Conservation (phyloP, 2,888 invertebrate species). For the Synergus gifuensis region DNA sequence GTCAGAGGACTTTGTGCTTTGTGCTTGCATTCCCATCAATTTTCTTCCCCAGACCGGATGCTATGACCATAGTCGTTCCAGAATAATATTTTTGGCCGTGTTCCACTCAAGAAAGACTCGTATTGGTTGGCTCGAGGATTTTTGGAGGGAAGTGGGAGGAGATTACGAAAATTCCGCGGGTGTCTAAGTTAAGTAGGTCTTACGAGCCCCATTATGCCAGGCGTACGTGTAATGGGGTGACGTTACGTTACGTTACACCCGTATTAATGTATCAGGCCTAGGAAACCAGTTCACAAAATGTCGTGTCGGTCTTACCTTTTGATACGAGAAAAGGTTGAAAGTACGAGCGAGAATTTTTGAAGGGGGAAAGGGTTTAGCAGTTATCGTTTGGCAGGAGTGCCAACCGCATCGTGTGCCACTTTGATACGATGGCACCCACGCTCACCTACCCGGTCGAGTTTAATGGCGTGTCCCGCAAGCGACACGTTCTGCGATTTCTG, state of each 20-base stretch:
- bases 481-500: conserved; percentile 47
- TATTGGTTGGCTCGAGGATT: not conserved
- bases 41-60: conserved; percentile 46
- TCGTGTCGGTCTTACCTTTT: not conserved
- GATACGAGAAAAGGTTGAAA: conserved; percentile 19
- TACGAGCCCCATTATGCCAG: conserved; percentile 53
- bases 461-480: conserved; percentile 41
- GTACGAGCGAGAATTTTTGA: conserved; percentile 8
- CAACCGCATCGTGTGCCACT: conserved; percentile 64
- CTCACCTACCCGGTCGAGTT: conserved; percentile 13
- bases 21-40: conserved; percentile 47
- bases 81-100: conserved; percentile 57
- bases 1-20: too few relatives aligned
- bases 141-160: not conserved
- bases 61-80: conserved; percentile 56
- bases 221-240: conserved; percentile 37
- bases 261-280: conserved; percentile 52
- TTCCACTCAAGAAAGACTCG: conserved; percentile 25
- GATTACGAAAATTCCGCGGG: conserved; percentile 50
- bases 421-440: conserved; percentile 56
- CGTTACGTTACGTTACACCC: conserved; percentile 47
- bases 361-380: conserved; percentile 56
- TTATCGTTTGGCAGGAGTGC: conserved; percentile 74
- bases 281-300: conserved; percentile 10
- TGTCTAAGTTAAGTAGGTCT: conserved; percentile 54